A percentile compares a stretch with the other conserved stretches of the same genome.
phyloP scores from a whole-genome alignment of 1,140 invertebrate genomes.

The Drosophila arawakana region DNA sequence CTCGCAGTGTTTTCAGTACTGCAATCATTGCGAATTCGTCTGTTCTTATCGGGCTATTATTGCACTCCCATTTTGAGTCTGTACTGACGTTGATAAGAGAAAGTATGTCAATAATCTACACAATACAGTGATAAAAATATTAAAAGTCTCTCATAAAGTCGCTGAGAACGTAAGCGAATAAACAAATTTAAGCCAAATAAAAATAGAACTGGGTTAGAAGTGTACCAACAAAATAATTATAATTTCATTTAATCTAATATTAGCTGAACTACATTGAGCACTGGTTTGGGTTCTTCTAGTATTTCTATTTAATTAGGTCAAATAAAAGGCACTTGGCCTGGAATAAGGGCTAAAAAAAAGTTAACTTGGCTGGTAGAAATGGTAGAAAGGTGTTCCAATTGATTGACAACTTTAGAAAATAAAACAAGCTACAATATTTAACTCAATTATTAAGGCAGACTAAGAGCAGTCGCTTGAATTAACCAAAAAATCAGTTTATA shows the following conservation, averaged over 20 bases:
- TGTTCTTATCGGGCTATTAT: neutral
- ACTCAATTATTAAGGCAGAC: too few relatives aligned
- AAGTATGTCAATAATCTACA: slow-evolving; percentile 2
- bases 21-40: neutral
- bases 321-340: too few relatives aligned
- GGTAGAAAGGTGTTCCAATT: too few relatives aligned
- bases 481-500: too few relatives aligned
- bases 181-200: neutral
- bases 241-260: neutral
- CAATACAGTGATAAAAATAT: neutral
- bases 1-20: slow-evolving; percentile 3
- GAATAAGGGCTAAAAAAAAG: too few relatives aligned
- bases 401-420: too few relatives aligned
- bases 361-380: too few relatives aligned
- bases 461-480: too few relatives aligned
- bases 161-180: neutral
- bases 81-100: slow-evolving; percentile 2
- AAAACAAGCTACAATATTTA: too few relatives aligned
- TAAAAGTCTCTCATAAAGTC: neutral
- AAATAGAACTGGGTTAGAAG: neutral
- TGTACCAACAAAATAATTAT: neutral
- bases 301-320: too few relatives aligned
- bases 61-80: neutral
- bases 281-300: too few relatives aligned
- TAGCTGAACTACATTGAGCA: neutral